Conservation (phyloP, 2,888 invertebrate species). For the Hydrotaea diabolus region DNA sequence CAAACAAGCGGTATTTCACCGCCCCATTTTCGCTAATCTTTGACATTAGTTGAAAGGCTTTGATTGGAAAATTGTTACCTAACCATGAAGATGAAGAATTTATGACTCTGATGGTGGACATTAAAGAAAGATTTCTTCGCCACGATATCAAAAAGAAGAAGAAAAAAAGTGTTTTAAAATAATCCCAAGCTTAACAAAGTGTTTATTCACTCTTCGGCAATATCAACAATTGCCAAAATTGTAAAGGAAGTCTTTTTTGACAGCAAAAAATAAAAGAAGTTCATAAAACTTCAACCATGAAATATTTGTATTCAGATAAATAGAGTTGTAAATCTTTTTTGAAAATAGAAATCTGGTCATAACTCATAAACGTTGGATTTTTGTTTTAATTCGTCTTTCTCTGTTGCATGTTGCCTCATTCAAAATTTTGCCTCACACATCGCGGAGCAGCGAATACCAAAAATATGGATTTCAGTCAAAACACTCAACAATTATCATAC, state of each 20-base stretch:
- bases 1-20: slow-evolving; percentile 48
- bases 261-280: no score
- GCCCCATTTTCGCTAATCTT: slow-evolving; percentile 77
- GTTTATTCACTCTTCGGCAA: neutral
- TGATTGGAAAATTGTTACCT: slow-evolving; percentile 77
- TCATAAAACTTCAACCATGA: no score
- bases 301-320: slow-evolving; percentile 27
- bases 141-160: neutral
- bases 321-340: slow-evolving; percentile 63
- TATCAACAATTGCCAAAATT: neutral
- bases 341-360: slow-evolving; percentile 21
- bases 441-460: slow-evolving; percentile 29
- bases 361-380: slow-evolving; percentile 47
- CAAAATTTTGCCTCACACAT: slow-evolving; percentile 52
- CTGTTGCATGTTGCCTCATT: neutral
- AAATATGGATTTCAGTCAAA: neutral
- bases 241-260: neutral
- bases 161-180: neutral
- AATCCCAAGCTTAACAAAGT: neutral
- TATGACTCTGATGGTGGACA: slow-evolving; percentile 52
- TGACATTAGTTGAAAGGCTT: slow-evolving; percentile 76
- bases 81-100: slow-evolving; percentile 47
- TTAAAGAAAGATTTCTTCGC: slow-evolving; percentile 40
- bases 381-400: no score
- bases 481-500: slow-evolving; percentile 57